phyloP scores from a whole-genome alignment of 35 echinoderm and acorn worm species.

The Ptychodera flava region DNA sequence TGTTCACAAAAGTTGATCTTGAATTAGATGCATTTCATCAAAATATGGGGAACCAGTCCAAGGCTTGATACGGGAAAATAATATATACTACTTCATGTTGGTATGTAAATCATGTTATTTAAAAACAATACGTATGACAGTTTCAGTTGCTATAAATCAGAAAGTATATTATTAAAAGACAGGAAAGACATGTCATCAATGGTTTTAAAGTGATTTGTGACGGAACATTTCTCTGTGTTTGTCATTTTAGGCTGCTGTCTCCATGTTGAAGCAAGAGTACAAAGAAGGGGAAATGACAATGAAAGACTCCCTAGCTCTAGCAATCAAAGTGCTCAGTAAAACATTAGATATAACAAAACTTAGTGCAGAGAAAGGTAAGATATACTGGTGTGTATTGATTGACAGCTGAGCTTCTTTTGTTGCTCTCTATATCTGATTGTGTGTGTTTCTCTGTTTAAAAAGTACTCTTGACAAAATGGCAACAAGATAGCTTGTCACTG shows the following conservation, averaged over 20 bases:
- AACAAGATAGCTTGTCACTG: not conserved
- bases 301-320: conserved; percentile 53
- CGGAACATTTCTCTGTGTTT: no score
- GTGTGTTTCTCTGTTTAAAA: not conserved
- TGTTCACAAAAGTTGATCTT: no score
- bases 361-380: conserved; percentile 97
- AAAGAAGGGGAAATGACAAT: conserved; percentile 71
- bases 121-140: no score
- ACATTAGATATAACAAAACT: conserved; percentile 99
- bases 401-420: not conserved
- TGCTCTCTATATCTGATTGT: not conserved
- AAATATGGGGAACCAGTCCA: no score
- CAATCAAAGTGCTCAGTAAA: conserved; percentile 84
- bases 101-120: no score
- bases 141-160: no score
- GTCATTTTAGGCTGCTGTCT: conserved; percentile 76
- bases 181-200: no score
- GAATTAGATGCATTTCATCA: no score
- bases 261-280: conserved; percentile 97
- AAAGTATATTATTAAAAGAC: no score
- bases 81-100: no score
- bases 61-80: no score
- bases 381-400: not conserved
- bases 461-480: not conserved
- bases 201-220: no score